Percentiles rank a stretch among this genome's conserved stretches.
Evolutionary conservation across 2,888 invertebrate species (phyloP).

Genomic region (Atherix ibis): DNA sequence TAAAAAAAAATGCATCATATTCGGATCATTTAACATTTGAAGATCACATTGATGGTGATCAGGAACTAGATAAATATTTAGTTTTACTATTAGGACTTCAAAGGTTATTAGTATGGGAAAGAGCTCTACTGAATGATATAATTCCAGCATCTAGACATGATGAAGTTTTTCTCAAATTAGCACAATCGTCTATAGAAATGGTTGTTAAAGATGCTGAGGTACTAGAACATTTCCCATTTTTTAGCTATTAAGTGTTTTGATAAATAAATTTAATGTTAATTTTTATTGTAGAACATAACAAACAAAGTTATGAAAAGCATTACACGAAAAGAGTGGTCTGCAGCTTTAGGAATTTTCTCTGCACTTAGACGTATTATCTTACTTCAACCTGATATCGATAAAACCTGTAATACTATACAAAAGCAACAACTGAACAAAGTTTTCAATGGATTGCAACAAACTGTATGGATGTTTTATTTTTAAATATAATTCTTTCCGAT

Average conservation of each 20-base stretch:
- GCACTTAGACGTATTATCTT: conserved; percentile 62
- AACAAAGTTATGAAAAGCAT: conserved; percentile 59
- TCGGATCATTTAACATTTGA: conserved; percentile 28
- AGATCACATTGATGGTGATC: conserved; percentile 43
- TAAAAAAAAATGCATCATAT: conserved; percentile 37
- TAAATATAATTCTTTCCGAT: conserved; percentile 1
- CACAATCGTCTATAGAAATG: conserved; percentile 68
- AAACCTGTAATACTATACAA: conserved; percentile 53
- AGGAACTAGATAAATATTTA: conserved; percentile 71
- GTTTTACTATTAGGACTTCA: conserved; percentile 68
- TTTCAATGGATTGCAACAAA: conserved; percentile 54
- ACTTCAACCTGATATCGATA: conserved; percentile 66
- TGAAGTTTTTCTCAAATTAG: conserved; percentile 67
- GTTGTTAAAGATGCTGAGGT: conserved; percentile 79
- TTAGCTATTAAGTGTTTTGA: neutral
- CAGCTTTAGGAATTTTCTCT: conserved; percentile 66
- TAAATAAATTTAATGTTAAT: neutral
- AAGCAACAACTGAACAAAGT: conserved; percentile 57
- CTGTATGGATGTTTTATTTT: conserved; percentile 37
- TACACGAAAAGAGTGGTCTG: conserved; percentile 59
- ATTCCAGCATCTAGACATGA: conserved; percentile 68
- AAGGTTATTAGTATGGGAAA: conserved; percentile 76
- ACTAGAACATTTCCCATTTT: conserved; percentile 8
- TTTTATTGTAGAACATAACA: conserved; percentile 46
- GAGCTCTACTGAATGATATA: conserved; percentile 65